Evolutionary conservation across 1,140 invertebrate species (phyloP).

Genomic region (Idris sp.): DNA sequence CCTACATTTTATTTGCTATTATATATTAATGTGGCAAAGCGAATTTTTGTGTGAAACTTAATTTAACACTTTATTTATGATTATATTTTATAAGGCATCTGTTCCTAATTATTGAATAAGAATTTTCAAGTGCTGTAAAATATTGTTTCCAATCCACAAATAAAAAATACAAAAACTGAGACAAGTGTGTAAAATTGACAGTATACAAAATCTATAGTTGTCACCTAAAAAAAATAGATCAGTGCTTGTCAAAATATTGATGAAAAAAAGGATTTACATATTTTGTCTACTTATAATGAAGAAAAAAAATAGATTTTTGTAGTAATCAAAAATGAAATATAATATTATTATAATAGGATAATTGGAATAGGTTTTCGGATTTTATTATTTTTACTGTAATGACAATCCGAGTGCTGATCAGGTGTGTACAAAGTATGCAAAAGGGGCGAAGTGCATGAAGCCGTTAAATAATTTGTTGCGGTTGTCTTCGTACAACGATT

Average conservation of each 20-base stretch:
- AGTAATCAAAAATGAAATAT: background rate
- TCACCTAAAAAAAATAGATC: no score
- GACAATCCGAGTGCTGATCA: constrained; percentile 60
- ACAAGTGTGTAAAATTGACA: no score
- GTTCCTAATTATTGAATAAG: constrained; percentile 29
- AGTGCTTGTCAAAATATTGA: no score
- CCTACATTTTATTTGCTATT: constrained; percentile 20
- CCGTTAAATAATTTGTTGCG: constrained; percentile 72
- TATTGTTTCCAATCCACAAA: no score
- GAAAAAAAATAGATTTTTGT: no score
- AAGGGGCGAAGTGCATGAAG: constrained; percentile 70
- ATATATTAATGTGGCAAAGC: constrained; percentile 40
- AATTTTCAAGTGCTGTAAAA: no score
- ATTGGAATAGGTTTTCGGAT: constrained; percentile 6
- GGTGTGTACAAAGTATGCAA: constrained; percentile 34
- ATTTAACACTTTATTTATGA: constrained; percentile 37
- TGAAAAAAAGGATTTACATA: no score
- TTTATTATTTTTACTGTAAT: constrained; percentile 15
- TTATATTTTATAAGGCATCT: constrained; percentile 13
- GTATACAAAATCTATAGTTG: no score
- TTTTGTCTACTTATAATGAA: no score
- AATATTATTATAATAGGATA: background rate
- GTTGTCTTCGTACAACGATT: constrained; percentile 63
- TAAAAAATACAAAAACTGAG: no score
- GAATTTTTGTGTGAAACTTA: constrained; percentile 47